These are phyloP conservation scores for Lophochroa leadbeateri DNA, from an alignment of 2,113 vertebrate species.

Conservation along the genomic window DNA sequence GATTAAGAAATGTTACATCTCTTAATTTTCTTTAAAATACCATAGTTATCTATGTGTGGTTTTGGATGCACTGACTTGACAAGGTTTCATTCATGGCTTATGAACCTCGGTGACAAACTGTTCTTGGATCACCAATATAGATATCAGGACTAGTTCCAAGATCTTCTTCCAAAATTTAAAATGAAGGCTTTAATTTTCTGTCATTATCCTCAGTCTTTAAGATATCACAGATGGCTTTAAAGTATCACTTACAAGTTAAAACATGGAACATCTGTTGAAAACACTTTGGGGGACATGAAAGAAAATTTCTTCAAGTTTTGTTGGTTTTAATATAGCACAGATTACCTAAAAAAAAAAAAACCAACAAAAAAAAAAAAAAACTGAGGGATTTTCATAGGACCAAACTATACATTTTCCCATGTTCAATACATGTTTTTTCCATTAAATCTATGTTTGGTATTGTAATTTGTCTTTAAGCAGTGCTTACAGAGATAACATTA, in stretches of 20 bases:
- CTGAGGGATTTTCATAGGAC: not conserved
- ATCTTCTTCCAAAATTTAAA: not conserved
- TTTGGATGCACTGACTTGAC: not conserved
- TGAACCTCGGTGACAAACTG: not conserved
- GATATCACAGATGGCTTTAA: not conserved
- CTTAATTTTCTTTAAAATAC: not conserved
- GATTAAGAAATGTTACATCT: not conserved
- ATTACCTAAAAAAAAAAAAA: not conserved
- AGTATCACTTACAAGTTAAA: not conserved
- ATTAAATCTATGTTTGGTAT: constrained; percentile 58
- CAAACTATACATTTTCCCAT: constrained; percentile 39
- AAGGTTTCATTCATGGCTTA: not conserved
- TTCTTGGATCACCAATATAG: not conserved
- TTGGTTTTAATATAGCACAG: not conserved
- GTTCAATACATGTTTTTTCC: constrained; percentile 59
- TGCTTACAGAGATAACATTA: constrained; percentile 70
- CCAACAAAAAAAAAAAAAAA: accelerated
- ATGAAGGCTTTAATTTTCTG: not conserved
- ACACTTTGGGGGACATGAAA: not conserved
- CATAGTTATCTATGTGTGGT: not conserved
- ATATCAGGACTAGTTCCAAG: not conserved
- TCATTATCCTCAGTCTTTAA: not conserved
- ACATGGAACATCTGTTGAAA: not conserved
- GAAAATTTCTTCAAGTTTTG: not conserved
- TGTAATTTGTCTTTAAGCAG: constrained; percentile 65